Evolutionary conservation across 2,888 invertebrate species (phyloP), one percentile per base, ranked within the genome.

Genomic region (Phortica okadai): DNA sequence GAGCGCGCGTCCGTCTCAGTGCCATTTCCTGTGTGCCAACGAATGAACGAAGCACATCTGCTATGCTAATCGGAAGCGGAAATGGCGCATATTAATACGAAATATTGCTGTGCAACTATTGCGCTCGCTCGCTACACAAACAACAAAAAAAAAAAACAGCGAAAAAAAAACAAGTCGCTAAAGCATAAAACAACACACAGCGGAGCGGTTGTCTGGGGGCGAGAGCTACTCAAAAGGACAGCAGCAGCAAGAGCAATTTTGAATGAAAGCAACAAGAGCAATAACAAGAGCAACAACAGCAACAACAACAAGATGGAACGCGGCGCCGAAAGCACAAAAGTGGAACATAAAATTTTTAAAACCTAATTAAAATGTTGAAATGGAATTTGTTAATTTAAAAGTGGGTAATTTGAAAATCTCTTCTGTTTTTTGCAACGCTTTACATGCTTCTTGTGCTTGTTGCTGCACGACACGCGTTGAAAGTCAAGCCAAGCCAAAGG

Each of bases 331-430:
- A 33, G 42, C 66, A 66, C 41, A 66, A 66, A 42, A 66, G 70
- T 72, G 56, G 70, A 72, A 72, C 84, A 88, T 87, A 83, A 88
- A 87, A 88, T 84, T 88, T 87, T 87, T 84, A 87, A 88, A 84
- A 86, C 88, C 86, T 88, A 87, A 87, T 88, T 87, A 88, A 87
- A 88, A 87, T 83, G 87, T 86, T 88, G 86, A 88, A 86, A 88
- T 87, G 87, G 88, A 84, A 84, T 86, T 86, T 87, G 88, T 88
- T 86, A 88, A 88, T 86, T 88, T 86, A 84, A 84, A 87, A 87
- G 87, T 87, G 84, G 86, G 84, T 83, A 88, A 85, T 86, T 86
- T 82, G 33, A 66, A 66, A 72, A 62, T 62, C 62, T 64, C 74
- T 50, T 73, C 42, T 25, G 62, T 25, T 25, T 25, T 78, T 82